Conservation (phyloP, 2,797 vertebrate species). For the Clarias laeviceps region DNA sequence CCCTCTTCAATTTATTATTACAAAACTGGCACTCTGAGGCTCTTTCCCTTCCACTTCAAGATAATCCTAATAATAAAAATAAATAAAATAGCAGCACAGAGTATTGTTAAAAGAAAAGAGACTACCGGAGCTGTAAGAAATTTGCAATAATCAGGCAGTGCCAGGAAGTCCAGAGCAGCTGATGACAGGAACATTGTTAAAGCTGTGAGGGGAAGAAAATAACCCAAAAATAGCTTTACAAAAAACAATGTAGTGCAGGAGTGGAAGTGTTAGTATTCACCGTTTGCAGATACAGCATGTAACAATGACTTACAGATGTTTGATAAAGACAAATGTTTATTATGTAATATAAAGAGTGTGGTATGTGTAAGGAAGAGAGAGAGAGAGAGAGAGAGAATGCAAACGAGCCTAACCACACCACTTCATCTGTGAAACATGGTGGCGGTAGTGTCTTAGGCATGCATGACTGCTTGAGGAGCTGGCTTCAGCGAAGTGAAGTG, state of each 20-base stretch:
- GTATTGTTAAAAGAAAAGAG: neutral
- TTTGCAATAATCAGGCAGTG: neutral
- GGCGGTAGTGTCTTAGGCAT: neutral
- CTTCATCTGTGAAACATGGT: constrained; percentile 22
- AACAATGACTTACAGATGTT: neutral
- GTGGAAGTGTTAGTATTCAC: neutral
- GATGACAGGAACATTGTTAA: neutral
- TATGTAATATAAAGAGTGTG: neutral
- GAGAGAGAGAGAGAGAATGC: neutral
- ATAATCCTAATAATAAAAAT: neutral
- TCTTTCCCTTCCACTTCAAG: too few relatives aligned
- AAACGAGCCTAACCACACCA: neutral
- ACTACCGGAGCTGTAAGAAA: neutral
- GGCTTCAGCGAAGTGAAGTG: neutral
- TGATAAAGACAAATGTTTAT: neutral
- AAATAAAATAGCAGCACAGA: neutral
- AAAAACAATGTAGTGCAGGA: neutral
- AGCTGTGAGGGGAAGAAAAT: neutral
- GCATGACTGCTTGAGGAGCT: constrained; percentile 8
- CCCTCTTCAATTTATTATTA: too few relatives aligned
- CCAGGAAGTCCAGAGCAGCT: neutral
- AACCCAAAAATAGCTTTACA: neutral
- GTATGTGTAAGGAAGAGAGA: neutral
- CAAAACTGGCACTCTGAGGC: too few relatives aligned
- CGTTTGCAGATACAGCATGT: neutral